A percentile compares a stretch with the other conserved stretches of the same genome.
phyloP scores from a whole-genome alignment of 2,113 vertebrate species.

The Stictonetta naevosa region DNA sequence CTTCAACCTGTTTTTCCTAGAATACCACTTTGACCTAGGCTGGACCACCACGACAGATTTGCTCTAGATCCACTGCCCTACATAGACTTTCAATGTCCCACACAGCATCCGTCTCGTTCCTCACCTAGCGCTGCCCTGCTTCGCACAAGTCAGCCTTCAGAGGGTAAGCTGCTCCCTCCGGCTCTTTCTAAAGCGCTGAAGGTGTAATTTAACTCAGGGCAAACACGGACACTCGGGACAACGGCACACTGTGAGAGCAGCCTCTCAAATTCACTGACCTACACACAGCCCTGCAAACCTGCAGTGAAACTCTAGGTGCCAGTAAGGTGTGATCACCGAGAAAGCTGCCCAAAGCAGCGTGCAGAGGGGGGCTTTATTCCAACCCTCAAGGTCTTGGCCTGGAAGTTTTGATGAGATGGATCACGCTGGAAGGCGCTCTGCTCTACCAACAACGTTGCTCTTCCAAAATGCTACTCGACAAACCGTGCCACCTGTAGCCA shows the following conservation, averaged over 20 bases:
- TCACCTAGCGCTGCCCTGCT: accelerated
- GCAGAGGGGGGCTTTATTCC: not conserved
- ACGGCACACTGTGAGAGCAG: not conserved
- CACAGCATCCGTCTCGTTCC: accelerated
- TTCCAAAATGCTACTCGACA: not conserved
- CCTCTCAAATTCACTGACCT: not conserved
- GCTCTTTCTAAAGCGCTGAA: not conserved
- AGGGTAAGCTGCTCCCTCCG: not conserved
- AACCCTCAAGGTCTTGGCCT: not conserved
- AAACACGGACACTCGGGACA: not conserved
- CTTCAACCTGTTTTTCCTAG: not conserved
- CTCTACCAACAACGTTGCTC: not conserved
- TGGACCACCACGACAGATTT: accelerated
- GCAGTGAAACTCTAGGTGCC: not conserved
- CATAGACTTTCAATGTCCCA: not conserved
- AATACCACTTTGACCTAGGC: not conserved
- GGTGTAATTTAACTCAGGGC: not conserved
- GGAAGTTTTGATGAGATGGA: accelerated
- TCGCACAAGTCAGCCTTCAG: not conserved
- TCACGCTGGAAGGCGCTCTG: not conserved
- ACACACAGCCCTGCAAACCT: not conserved
- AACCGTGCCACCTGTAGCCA: not conserved
- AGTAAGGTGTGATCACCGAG: not conserved
- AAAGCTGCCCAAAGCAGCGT: not conserved
- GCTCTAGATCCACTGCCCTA: not conserved